phyloP scores from a whole-genome alignment of 37 sponge, comb jelly and placozoan genomes.

The Aphrocallistes beatrix region DNA sequence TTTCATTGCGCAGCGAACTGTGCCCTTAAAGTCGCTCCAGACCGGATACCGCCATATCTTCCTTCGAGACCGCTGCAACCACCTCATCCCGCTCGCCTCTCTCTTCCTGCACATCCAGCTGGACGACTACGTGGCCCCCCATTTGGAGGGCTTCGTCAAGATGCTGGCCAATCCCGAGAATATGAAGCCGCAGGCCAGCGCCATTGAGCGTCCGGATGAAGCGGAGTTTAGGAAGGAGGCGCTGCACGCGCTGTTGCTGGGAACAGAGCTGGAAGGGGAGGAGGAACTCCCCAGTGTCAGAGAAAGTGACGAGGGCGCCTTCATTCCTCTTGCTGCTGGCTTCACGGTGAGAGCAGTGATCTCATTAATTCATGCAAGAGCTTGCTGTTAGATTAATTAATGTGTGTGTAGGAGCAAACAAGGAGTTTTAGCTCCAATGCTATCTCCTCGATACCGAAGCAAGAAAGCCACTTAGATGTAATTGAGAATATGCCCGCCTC shows the following conservation, averaged over 20 bases:
- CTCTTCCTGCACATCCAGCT: constrained; percentile 74
- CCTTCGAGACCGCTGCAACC: constrained; percentile 71
- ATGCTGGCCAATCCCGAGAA: neutral
- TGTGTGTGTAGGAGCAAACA: no score
- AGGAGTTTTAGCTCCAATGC: no score
- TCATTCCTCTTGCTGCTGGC: no score
- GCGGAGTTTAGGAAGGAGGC: neutral
- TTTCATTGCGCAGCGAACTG: constrained; percentile 56
- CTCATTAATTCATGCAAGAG: no score
- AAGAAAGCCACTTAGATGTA: no score
- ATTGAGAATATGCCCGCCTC: no score
- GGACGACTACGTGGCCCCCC: constrained; percentile 72
- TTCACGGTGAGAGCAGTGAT: no score
- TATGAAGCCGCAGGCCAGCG: neutral
- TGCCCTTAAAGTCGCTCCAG: constrained; percentile 65
- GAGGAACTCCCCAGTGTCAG: no score
- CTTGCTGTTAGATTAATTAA: no score
- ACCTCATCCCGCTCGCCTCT: constrained; percentile 57
- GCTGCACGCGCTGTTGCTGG: neutral
- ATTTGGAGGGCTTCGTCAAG: constrained; percentile 42
- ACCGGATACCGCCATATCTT: constrained; percentile 76
- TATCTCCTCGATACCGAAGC: no score
- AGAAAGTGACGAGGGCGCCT: no score
- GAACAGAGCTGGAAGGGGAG: neutral
- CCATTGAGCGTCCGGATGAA: neutral